phyloP scores from a whole-genome alignment of 2,797 vertebrate genomes.

The Notolepis coatsorum region DNA sequence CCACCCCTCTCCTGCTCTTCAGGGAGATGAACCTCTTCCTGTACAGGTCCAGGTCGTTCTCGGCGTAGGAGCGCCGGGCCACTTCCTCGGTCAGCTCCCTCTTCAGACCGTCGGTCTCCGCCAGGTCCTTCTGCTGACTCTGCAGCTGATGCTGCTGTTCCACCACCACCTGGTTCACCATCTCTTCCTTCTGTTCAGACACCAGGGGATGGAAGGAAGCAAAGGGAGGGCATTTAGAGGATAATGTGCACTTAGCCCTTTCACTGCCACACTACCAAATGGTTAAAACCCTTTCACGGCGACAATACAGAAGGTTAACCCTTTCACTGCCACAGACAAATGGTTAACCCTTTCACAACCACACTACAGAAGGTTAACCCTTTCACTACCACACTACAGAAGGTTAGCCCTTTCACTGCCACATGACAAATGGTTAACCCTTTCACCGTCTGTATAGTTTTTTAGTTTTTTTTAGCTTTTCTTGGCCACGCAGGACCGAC shows the following conservation, averaged over 20 bases:
- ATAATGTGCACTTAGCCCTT: background rate
- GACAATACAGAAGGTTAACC: too few species aligned
- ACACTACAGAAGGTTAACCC: too few species aligned
- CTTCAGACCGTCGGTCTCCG: constrained; percentile 79
- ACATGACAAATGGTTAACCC: too few species aligned
- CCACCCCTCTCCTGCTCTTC: constrained; percentile 88
- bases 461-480: too few species aligned
- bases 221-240: constrained; percentile 3
- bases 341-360: too few species aligned
- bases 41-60: constrained; percentile 84
- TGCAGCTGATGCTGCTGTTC: constrained; percentile 77
- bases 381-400: too few species aligned
- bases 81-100: constrained; percentile 85
- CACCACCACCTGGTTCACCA: constrained; percentile 72
- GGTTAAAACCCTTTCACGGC: too few species aligned
- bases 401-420: too few species aligned
- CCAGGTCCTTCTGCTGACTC: constrained; percentile 63
- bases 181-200: constrained; percentile 87
- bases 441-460: too few species aligned
- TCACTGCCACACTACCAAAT: background rate
- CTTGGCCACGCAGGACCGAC: too few species aligned
- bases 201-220: constrained; percentile 10
- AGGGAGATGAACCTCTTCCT: constrained; percentile 84
- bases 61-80: constrained; percentile 77
- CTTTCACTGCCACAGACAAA: too few species aligned